Evolutionary conservation across 2,113 vertebrate genomes (phyloP).

Genomic region (Narcine bancroftii): DNA sequence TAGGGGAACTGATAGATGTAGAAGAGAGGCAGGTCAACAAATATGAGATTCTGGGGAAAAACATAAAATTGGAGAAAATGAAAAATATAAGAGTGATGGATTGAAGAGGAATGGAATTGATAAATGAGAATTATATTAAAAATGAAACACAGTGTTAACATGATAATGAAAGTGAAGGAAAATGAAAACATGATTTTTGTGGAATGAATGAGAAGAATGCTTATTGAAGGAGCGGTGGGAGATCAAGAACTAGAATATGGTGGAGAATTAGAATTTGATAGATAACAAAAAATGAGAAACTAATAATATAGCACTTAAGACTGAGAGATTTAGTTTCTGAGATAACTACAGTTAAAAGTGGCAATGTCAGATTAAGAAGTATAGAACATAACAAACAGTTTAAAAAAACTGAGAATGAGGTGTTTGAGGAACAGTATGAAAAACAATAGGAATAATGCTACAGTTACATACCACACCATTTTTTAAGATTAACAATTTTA

Average conservation of each 20-base stretch:
- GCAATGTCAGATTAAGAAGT: not conserved
- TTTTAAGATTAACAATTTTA: not conserved
- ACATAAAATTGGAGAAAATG: not conserved
- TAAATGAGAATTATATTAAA: not conserved
- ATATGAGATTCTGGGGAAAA: not conserved
- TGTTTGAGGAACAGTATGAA: not conserved
- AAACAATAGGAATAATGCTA: not conserved
- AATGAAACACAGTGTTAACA: not conserved
- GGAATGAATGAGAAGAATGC: not conserved
- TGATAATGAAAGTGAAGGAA: not conserved
- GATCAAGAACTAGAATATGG: not conserved
- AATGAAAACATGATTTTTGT: not conserved
- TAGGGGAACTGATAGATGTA: conserved; percentile 47
- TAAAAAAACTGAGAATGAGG: not conserved
- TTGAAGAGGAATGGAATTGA: not conserved
- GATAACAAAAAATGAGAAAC: not conserved
- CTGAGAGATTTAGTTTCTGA: not conserved
- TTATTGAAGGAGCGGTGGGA: not conserved
- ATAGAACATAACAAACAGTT: not conserved
- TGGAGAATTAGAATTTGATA: not conserved
- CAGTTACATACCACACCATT: not conserved
- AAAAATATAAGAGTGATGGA: not conserved
- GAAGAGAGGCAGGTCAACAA: not conserved
- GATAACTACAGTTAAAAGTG: not conserved
- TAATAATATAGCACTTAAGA: not conserved